Evolutionary conservation across 2,797 vertebrate genomes (phyloP).

Genomic region (Pangasius sanitwongsei): DNA sequence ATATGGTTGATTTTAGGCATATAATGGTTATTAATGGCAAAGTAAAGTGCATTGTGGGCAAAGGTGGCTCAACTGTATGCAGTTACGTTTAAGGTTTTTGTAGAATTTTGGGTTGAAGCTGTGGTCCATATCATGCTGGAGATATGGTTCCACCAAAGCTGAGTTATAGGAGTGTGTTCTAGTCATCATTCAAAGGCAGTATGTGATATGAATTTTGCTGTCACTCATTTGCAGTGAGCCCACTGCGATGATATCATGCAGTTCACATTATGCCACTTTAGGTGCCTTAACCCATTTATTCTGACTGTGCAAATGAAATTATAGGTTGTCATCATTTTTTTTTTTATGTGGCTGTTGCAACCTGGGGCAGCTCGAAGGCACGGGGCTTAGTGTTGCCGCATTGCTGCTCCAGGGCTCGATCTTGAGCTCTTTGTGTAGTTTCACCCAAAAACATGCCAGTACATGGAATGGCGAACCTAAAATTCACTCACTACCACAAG

Average conservation of each 20-base stretch:
- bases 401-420: not conserved
- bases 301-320: not conserved
- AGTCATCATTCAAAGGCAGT: not conserved
- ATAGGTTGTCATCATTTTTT: not conserved
- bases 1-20: no score
- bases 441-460: not conserved
- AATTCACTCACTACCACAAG: not conserved
- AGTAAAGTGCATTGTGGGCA: no score
- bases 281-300: conserved; percentile 1
- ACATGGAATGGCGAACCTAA: not conserved
- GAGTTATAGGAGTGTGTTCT: not conserved
- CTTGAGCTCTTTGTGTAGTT: not conserved
- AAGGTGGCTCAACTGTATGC: not conserved
- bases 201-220: not conserved
- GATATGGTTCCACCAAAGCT: not conserved
- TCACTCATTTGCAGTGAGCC: not conserved
- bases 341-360: not conserved
- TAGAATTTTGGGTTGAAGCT: not conserved
- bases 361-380: not conserved
- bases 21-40: not conserved
- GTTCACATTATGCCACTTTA: conserved; percentile 3
- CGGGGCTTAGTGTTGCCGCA: not conserved
- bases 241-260: not conserved
- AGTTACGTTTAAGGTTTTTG: not conserved
- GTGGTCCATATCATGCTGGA: not conserved